A percentile compares a stretch with the other conserved stretches of the same genome.
Evolutionary conservation across 2,113 vertebrate species (phyloP).

Genomic region (Strigops habroptila): DNA sequence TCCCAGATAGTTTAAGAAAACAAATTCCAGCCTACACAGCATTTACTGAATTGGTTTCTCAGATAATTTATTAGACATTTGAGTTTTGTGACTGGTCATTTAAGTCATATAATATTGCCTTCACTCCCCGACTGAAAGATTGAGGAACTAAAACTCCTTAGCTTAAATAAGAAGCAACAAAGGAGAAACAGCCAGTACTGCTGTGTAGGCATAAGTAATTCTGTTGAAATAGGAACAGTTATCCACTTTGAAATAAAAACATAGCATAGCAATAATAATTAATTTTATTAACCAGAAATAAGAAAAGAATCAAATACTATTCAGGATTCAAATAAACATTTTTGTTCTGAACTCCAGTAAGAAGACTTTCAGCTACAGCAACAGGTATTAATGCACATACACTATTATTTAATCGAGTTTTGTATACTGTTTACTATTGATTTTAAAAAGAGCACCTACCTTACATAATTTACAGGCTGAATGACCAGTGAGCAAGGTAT

Average conservation of each 20-base stretch:
- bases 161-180: background rate
- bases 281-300: background rate
- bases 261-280: background rate
- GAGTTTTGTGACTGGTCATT: constrained; percentile 14
- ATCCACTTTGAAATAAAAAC: background rate
- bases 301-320: background rate
- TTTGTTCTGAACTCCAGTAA: background rate
- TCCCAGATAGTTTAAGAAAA: constrained; percentile 34
- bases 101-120: constrained; percentile 3
- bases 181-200: background rate
- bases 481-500: background rate
- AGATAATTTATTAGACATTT: constrained; percentile 25
- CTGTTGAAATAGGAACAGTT: background rate
- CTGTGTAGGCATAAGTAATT: background rate
- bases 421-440: constrained; percentile 16
- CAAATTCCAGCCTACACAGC: background rate
- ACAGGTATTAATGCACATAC: background rate
- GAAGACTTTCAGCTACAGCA: background rate
- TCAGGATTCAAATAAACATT: background rate
- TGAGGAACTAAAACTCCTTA: background rate
- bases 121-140: background rate
- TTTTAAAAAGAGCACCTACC: background rate
- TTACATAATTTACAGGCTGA: constrained; percentile 28
- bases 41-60: background rate
- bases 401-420: background rate